Conservation (phyloP, 2,113 vertebrate genomes). For the Tachycineta bicolor region DNA sequence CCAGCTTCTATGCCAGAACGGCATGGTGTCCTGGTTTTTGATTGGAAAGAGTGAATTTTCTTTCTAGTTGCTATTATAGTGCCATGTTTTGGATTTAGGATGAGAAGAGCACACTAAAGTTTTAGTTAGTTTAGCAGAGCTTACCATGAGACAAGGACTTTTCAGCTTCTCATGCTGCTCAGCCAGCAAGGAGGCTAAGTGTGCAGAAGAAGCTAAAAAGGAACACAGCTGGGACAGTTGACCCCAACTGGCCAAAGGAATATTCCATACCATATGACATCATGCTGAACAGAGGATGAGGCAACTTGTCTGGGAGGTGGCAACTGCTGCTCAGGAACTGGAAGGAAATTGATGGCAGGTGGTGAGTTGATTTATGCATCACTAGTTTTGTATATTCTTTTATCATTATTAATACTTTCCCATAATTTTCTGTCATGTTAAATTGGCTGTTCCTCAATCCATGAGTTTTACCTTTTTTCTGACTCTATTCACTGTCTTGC, state of each 20-base stretch:
- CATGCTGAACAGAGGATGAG: neutral
- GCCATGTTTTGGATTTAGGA: neutral
- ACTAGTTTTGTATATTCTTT: neutral
- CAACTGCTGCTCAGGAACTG: neutral
- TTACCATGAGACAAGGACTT: neutral
- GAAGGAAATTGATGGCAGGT: neutral
- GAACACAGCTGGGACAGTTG: neutral
- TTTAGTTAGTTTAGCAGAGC: neutral
- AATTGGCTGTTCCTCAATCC: neutral
- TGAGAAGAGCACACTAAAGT: neutral
- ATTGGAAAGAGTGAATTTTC: neutral
- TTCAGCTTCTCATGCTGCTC: neutral
- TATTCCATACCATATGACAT: neutral
- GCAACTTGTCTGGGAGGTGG: neutral
- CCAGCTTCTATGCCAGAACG: neutral
- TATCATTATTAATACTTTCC: neutral
- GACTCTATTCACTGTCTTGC: accelerated
- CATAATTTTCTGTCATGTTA: neutral
- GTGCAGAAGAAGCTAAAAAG: neutral
- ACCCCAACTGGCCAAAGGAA: neutral
- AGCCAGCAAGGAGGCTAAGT: neutral
- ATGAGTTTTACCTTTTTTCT: neutral
- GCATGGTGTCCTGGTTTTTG: neutral
- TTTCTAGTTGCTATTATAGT: neutral
- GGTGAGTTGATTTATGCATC: neutral